Conservation (phyloP, 2,797 vertebrate genomes). For the Apogon hyalosoma region DNA sequence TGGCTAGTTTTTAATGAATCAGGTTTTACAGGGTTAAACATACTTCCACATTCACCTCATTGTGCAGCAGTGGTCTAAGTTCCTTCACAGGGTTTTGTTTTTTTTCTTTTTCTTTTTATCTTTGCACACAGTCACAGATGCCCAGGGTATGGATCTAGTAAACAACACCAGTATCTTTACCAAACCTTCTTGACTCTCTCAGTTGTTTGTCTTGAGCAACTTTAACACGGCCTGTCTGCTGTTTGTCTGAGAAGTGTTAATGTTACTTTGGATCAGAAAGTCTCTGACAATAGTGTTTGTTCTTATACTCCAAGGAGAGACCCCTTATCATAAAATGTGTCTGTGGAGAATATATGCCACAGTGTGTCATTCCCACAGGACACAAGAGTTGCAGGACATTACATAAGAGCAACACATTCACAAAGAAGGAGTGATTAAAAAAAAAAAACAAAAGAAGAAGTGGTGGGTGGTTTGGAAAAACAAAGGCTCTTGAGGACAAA, state of each 20-base stretch:
- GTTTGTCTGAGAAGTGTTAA: background rate
- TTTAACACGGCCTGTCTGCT: slow-evolving; percentile 1
- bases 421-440: background rate
- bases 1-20: too few relatives aligned
- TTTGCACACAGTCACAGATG: too few relatives aligned
- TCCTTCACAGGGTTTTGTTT: too few relatives aligned
- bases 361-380: slow-evolving; percentile 15
- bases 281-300: background rate
- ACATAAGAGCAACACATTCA: slow-evolving; percentile 5
- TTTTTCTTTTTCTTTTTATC: too few relatives aligned
- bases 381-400: slow-evolving; percentile 9
- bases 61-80: too few relatives aligned
- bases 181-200: too few relatives aligned
- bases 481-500: background rate
- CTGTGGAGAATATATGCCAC: slow-evolving; percentile 4
- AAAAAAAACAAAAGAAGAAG: background rate
- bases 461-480: background rate
- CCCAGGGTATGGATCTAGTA: too few relatives aligned
- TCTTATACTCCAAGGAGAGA: background rate
- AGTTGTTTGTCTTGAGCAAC: background rate
- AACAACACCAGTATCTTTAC: background rate
- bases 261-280: background rate
- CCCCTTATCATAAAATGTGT: background rate
- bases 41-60: too few relatives aligned
- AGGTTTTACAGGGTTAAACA: too few relatives aligned